A percentile compares a stretch with the other conserved stretches of the same genome.
Conservation (phyloP, 2,113 vertebrate species). For the Dromas ardeola region DNA sequence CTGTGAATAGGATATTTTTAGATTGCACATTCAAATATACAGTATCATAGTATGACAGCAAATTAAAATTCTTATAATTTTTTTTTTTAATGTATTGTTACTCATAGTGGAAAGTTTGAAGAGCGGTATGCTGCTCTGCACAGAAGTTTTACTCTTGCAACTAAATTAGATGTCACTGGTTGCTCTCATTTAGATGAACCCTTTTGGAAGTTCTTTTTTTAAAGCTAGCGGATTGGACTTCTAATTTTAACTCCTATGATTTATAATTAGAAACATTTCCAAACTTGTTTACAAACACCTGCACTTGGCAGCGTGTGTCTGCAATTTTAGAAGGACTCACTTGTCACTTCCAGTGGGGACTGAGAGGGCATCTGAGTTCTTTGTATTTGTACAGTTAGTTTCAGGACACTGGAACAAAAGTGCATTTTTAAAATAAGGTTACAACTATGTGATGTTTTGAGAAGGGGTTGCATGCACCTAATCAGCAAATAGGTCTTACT, state of each 20-base stretch:
- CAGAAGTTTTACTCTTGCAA: background rate
- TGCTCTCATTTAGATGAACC: slow-evolving; percentile 45
- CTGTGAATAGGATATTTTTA: slow-evolving; percentile 38
- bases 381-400: slow-evolving; percentile 3
- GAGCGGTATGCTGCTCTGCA: background rate
- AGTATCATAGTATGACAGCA: background rate
- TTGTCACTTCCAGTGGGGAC: slow-evolving; percentile 47
- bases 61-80: background rate
- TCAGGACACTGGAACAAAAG: background rate
- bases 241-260: slow-evolving; percentile 70
- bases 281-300: slow-evolving; percentile 79
- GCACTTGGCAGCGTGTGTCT: slow-evolving; percentile 38
- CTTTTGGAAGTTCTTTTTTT: slow-evolving; percentile 62
- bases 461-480: background rate
- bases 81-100: background rate
- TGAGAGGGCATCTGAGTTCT: slow-evolving; percentile 38
- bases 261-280: slow-evolving; percentile 78
- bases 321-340: slow-evolving; percentile 55
- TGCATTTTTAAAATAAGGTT: background rate
- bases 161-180: slow-evolving; percentile 15
- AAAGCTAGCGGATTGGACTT: slow-evolving; percentile 53
- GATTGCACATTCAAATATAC: background rate
- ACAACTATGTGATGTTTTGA: background rate
- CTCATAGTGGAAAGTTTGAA: background rate
- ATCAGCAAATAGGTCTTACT: background rate